Evolutionary conservation across 2,888 invertebrate genomes (phyloP).

Genomic region (Cepaea hortensis): DNA sequence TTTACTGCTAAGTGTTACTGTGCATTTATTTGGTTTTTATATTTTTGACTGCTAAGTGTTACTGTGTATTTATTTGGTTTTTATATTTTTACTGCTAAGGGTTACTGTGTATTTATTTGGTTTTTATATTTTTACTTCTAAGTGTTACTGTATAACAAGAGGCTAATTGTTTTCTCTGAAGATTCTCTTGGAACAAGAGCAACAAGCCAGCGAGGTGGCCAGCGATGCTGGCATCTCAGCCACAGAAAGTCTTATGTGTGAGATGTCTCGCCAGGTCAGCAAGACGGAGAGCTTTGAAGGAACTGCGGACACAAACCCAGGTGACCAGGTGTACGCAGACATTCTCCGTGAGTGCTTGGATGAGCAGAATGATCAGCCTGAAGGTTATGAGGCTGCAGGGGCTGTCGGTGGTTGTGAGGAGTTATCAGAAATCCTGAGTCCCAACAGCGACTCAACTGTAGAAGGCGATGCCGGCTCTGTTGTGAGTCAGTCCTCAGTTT

Average conservation of each 20-base stretch:
- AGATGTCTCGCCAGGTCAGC: conserved; percentile 70
- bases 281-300: conserved; percentile 69
- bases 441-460: conserved; percentile 46
- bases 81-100: too few relatives aligned
- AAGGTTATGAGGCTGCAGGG: conserved; percentile 24
- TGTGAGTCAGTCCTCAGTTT: conserved; percentile 27
- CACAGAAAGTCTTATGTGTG: conserved; percentile 65
- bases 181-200: conserved; percentile 60
- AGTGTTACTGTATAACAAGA: too few relatives aligned
- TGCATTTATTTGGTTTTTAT: too few relatives aligned
- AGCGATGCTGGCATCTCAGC: conserved; percentile 57
- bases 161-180: conserved; percentile 13
- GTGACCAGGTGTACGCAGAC: conserved; percentile 55
- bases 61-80: too few relatives aligned
- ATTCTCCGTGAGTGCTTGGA: conserved; percentile 42
- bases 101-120: too few relatives aligned
- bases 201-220: conserved; percentile 59
- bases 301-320: conserved; percentile 54
- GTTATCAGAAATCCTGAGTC: conserved; percentile 8
- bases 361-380: conserved; percentile 10
- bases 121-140: too few relatives aligned
- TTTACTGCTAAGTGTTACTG: too few relatives aligned
- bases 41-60: too few relatives aligned
- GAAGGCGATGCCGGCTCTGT: conserved; percentile 40
- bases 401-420: conserved; percentile 38